Conservation (phyloP, 2,888 invertebrate genomes). For the Mimachlamys varia region DNA sequence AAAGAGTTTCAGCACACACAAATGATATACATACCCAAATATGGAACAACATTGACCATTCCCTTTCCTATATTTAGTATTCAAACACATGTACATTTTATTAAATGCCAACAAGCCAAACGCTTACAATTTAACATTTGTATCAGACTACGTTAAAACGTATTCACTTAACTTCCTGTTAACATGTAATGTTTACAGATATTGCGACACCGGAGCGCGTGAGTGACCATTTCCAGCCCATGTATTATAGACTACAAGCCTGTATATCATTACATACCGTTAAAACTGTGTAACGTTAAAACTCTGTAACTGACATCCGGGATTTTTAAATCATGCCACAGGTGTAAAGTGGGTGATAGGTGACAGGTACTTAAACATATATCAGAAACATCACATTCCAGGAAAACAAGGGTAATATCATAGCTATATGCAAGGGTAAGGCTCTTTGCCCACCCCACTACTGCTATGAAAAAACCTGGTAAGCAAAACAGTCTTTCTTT, state of each 20-base stretch:
- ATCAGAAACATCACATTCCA: background rate
- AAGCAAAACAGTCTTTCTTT: no score
- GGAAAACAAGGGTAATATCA: background rate
- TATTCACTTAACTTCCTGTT: background rate
- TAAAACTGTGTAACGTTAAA: background rate
- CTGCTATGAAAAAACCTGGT: no score
- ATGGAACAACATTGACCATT: background rate
- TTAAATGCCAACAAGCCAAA: background rate
- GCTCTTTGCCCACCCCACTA: no score
- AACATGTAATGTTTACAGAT: background rate
- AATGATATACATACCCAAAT: background rate
- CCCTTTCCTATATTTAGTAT: background rate
- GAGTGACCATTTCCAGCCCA: slow-evolving; percentile 5
- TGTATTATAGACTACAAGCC: background rate
- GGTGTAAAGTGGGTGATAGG: background rate
- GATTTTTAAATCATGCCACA: background rate
- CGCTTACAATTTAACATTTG: background rate
- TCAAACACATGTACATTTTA: background rate
- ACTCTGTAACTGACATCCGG: background rate
- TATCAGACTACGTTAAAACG: background rate
- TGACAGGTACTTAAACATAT: background rate
- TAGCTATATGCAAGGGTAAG: no score
- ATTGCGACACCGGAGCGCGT: background rate
- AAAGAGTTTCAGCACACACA: no score
- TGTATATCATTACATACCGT: slow-evolving; percentile 17